Percentiles rank a stretch among this genome's conserved stretches.
phyloP scores from a whole-genome alignment of 2,888 invertebrate genomes.

The Lomographa bimaculata region DNA sequence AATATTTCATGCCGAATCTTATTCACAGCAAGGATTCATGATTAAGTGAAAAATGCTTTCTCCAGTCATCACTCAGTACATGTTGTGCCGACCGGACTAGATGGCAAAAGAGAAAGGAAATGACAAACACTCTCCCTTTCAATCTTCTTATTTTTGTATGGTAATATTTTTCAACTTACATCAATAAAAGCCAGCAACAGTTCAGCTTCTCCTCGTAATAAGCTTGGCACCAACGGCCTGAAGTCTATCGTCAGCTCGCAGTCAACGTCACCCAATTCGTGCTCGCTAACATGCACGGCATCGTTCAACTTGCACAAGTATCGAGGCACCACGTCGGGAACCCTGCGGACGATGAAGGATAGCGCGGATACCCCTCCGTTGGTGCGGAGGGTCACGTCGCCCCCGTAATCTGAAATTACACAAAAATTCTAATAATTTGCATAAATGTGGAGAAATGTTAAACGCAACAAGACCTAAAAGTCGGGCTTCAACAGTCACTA shows the following conservation, averaged over 20 bases:
- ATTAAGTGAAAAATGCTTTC: too few species aligned
- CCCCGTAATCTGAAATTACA: conserved; percentile 86
- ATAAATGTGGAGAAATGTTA: too few species aligned
- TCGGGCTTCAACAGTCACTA: too few species aligned
- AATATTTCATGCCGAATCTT: too few species aligned
- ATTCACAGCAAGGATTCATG: too few species aligned
- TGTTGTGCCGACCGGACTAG: too few species aligned
- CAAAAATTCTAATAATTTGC: not conserved
- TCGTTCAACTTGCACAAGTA: conserved; percentile 88
- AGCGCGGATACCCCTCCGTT: conserved; percentile 92
- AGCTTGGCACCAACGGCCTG: conserved; percentile 84
- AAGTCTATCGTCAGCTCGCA: conserved; percentile 88
- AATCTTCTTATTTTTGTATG: too few species aligned
- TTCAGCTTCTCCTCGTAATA: conserved; percentile 87
- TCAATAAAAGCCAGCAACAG: conserved; percentile 88
- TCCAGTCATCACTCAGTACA: too few species aligned
- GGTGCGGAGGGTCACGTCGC: conserved; percentile 91
- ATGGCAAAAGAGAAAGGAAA: too few species aligned
- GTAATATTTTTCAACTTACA: conserved; percentile 45
- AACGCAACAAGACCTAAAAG: too few species aligned
- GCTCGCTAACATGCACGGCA: conserved; percentile 90
- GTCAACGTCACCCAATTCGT: conserved; percentile 93
- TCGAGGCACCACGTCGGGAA: conserved; percentile 91
- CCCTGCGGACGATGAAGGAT: conserved; percentile 92
- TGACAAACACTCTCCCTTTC: too few species aligned